These are phyloP conservation scores for Ochropleura leucogaster DNA, from an alignment of 2,888 invertebrate species.

Conservation along the genomic window DNA sequence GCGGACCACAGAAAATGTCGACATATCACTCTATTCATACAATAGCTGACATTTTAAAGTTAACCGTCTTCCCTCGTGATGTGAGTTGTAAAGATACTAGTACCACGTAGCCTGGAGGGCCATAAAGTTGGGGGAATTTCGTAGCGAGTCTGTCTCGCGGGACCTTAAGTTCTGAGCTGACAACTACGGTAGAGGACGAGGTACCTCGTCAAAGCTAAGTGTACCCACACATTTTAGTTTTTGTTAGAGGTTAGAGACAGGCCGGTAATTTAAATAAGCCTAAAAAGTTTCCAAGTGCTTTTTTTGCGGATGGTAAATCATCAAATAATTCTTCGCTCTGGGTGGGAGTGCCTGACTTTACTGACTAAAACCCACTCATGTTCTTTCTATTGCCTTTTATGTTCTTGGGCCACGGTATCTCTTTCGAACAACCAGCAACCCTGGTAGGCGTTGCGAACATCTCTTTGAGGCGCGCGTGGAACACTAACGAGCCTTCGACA, in stretches of 20 bases:
- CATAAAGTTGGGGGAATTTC: constrained; percentile 63
- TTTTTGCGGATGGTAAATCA: too few relatives aligned
- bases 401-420: too few relatives aligned
- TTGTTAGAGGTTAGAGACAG: constrained; percentile 18
- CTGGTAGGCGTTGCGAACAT: too few relatives aligned
- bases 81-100: constrained; percentile 61
- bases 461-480: too few relatives aligned
- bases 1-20: constrained; percentile 24
- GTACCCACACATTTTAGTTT: constrained; percentile 31
- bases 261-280: constrained; percentile 25
- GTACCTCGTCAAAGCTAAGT: constrained; percentile 38
- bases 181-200: constrained; percentile 52
- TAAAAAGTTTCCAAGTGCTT: neutral
- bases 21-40: constrained; percentile 39
- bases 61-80: constrained; percentile 38
- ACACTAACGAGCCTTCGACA: too few relatives aligned
- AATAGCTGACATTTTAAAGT: constrained; percentile 56
- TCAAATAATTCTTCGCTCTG: too few relatives aligned
- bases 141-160: constrained; percentile 49
- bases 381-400: too few relatives aligned
- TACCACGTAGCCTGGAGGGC: constrained; percentile 50
- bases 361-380: too few relatives aligned
- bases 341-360: too few relatives aligned
- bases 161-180: constrained; percentile 62
- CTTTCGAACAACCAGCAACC: too few relatives aligned